A percentile compares a stretch with the other conserved stretches of the same genome.
Conservation (phyloP, 2,797 vertebrate genomes). For the Dendrocincla tyrannina region DNA sequence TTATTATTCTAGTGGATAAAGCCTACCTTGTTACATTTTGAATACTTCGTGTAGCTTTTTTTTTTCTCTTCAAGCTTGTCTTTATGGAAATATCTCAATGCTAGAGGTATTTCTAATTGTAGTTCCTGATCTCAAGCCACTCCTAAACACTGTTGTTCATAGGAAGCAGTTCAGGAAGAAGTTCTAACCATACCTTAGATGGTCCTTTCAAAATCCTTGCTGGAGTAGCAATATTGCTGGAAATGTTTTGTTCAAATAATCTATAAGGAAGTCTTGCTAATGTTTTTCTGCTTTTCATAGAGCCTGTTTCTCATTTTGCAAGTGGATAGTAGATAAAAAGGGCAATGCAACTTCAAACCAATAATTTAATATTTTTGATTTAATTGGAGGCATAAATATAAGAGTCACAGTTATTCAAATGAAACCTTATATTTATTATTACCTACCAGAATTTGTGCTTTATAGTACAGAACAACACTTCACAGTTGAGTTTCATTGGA, state of each 20-base stretch:
- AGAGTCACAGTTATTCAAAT: not conserved
- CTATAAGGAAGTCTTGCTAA: not conserved
- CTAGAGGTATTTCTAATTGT: not conserved
- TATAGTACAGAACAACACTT: conserved; percentile 18
- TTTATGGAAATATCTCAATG: not conserved
- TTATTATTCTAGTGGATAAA: not conserved
- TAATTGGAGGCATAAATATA: conserved; percentile 10
- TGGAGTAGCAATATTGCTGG: not conserved
- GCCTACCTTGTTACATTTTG: not conserved
- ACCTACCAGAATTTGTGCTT: conserved; percentile 35
- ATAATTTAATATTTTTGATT: not conserved
- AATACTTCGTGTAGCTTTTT: not conserved
- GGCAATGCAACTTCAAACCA: not conserved
- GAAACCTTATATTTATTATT: conserved; percentile 40
- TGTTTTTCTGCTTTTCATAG: not conserved
- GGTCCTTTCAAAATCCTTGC: not conserved
- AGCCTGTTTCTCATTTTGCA: not conserved
- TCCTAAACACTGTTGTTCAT: not conserved
- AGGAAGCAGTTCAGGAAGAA: not conserved
- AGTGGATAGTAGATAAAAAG: not conserved
- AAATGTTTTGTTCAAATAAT: not conserved
- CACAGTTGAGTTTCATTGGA: conserved; percentile 14
- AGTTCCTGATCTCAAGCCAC: not conserved
- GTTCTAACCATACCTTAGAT: not conserved
- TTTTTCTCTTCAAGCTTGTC: not conserved